Evolutionary conservation across 2,797 vertebrate genomes (phyloP), one percentile per base, ranked within the genome.

Genomic region (Semotilus atromaculatus): DNA sequence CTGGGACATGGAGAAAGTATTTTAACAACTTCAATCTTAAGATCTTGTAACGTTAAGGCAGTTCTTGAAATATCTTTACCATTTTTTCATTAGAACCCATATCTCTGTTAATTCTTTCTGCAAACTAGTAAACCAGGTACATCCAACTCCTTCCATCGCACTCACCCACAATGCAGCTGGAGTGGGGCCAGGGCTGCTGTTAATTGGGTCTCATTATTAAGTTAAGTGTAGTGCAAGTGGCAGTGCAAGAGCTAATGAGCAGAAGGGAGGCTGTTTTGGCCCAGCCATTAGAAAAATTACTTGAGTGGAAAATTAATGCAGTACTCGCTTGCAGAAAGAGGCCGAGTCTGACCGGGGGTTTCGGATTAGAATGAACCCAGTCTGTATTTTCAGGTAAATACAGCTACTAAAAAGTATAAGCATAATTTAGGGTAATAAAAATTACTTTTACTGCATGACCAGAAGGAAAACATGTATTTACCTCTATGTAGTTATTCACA

Each of bases 221-320:
- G 93, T 94, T 92, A 94, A 93, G 93, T 89, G 91, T 94, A 94
- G 94, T 91, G 89, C 92, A 92, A 93, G 93, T 87, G 87, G 85
- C 66, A 10, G 94, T 93, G 95, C 88, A 94, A 67, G 95, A 95
- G 93, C 94, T 96, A 96, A 96, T 96, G 95, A 96, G 95, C 93
- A 96, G 92, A 87, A 60, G 92, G 92, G 93, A 90, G 92, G 92
- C 68, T 87, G 77, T 80, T 48, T 64, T 77, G 93, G 94, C 93
- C 89, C 81, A 93, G 92, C 93, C 92, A 95, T 96, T 96, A 96
- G 91, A 95, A 94, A 95, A 96, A 96, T 96, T 94, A 96, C 92
- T 62, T 93, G 93, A 93, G 94, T 95, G 94, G 95, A 96, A 96
- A 96, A 95, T 95, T 92, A 95, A 95, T 95, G 91, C 93, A 94